phyloP scores from a whole-genome alignment of 1,140 invertebrate species.

The Eumaeus atala region DNA sequence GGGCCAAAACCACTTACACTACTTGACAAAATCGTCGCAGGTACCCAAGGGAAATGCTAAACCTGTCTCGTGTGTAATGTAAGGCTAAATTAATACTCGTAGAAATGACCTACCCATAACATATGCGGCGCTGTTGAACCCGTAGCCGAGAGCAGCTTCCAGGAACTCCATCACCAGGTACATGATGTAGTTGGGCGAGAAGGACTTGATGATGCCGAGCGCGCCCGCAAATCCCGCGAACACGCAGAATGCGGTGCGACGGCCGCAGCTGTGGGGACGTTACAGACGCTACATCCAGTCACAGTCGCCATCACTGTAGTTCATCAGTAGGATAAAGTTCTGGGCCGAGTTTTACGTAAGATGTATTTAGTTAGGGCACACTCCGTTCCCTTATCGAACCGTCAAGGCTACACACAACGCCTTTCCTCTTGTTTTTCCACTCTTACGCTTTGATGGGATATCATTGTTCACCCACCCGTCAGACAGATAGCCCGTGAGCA shows the following conservation, averaged over 20 bases:
- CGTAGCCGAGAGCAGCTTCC: conserved; percentile 69
- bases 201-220: conserved; percentile 71
- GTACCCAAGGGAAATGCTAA: no score
- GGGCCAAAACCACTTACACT: no score
- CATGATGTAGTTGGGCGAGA: conserved; percentile 72
- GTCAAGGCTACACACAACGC: no score
- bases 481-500: conserved; percentile 79
- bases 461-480: conserved; percentile 71
- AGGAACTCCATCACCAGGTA: conserved; percentile 75
- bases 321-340: not conserved
- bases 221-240: conserved; percentile 48
- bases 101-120: conserved; percentile 70
- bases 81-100: not conserved
- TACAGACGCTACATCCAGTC: conserved; percentile 16
- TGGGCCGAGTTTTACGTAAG: not conserved
- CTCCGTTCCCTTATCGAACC: no score
- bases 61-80: no score
- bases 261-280: conserved; percentile 66
- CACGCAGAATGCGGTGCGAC: conserved; percentile 71
- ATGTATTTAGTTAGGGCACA: no score
- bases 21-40: no score
- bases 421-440: not conserved
- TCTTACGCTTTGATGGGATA: not conserved
- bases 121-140: conserved; percentile 75
- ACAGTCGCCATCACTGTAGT: no score